phyloP scores from a whole-genome alignment of 2,888 invertebrate genomes.

The Arrhopalites spinosus region DNA sequence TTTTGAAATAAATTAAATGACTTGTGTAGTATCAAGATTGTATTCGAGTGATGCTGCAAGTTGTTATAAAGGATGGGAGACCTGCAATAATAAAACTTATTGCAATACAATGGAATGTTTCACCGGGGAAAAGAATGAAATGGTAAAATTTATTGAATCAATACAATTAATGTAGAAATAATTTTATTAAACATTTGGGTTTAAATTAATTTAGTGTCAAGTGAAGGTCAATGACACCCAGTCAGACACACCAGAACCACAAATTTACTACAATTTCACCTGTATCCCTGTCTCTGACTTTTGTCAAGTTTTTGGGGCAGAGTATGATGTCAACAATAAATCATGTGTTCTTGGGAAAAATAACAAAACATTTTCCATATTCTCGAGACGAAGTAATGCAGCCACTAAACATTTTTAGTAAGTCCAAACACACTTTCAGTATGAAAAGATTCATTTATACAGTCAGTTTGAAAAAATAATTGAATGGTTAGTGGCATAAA shows the following conservation, averaged over 20 bases:
- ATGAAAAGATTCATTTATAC: neutral
- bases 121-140: constrained; percentile 43
- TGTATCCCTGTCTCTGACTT: constrained; percentile 37
- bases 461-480: neutral
- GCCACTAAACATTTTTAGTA: constrained; percentile 49
- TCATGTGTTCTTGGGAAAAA: neutral
- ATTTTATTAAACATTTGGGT: too few relatives aligned
- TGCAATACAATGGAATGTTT: constrained; percentile 46
- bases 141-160: too few relatives aligned
- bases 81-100: constrained; percentile 39
- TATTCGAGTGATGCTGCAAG: constrained; percentile 46
- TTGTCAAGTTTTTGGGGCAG: constrained; percentile 39
- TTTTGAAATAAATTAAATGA: too few relatives aligned
- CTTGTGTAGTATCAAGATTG: too few relatives aligned
- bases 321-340: neutral
- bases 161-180: too few relatives aligned
- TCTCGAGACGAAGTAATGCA: constrained; percentile 41
- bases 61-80: constrained; percentile 46
- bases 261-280: constrained; percentile 40
- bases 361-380: constrained; percentile 33
- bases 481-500: constrained; percentile 30
- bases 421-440: neutral
- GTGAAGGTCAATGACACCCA: neutral
- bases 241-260: neutral
- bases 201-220: too few relatives aligned